phyloP scores from a whole-genome alignment of 2,797 vertebrate species.

The Halcyon smyrnensis region DNA sequence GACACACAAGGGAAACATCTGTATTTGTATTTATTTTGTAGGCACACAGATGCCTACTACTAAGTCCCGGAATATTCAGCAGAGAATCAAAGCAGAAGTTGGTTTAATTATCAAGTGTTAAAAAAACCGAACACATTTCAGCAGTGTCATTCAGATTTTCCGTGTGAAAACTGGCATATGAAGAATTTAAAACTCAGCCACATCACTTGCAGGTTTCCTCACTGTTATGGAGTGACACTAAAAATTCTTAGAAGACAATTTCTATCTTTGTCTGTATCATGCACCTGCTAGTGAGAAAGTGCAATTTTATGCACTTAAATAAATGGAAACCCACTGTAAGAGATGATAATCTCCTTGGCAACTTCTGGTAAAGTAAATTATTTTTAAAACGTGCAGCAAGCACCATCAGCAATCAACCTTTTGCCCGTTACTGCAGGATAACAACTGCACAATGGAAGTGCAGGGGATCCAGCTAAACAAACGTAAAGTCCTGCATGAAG shows the following conservation, averaged over 20 bases:
- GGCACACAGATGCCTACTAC: neutral
- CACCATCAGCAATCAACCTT: slow-evolving; percentile 1
- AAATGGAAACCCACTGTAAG: neutral
- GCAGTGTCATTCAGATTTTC: neutral
- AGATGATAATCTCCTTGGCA: neutral
- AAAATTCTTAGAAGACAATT: neutral
- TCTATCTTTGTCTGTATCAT: neutral
- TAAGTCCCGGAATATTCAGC: neutral
- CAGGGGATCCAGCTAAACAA: neutral
- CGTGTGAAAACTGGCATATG: neutral
- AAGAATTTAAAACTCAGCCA: neutral
- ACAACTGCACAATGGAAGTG: neutral
- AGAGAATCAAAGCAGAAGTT: neutral
- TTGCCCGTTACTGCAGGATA: neutral
- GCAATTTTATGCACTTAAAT: neutral
- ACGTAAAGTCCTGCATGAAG: neutral
- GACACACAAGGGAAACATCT: neutral
- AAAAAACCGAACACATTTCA: neutral
- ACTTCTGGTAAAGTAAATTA: neutral
- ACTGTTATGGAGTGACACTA: neutral
- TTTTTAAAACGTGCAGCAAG: neutral
- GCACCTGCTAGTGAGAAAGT: neutral
- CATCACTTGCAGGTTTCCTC: neutral
- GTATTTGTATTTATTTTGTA: neutral
- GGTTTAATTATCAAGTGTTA: neutral